phyloP scores from a whole-genome alignment of 2,888 invertebrate genomes.

The Pristionchus fissidentatus region DNA sequence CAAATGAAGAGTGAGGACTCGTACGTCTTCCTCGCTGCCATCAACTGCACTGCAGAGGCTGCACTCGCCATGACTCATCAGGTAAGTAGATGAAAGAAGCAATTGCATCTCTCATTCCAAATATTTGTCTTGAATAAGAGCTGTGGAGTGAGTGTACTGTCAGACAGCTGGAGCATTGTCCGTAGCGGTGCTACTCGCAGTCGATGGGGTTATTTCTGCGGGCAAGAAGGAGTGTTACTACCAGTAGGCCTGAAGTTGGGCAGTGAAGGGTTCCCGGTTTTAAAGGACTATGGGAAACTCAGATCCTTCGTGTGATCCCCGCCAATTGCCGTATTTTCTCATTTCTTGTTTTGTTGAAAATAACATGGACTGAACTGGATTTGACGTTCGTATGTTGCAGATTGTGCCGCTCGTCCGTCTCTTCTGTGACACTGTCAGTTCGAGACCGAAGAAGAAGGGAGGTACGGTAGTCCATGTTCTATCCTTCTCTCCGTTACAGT shows the following conservation, averaged over 20 bases:
- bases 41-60: conserved; percentile 68
- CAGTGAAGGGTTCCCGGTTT: too few relatives aligned
- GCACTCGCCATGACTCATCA: conserved; percentile 46
- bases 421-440: background rate
- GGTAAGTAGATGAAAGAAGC: background rate
- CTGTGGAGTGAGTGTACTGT: background rate
- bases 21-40: conserved; percentile 68
- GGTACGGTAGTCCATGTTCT: background rate
- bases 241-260: too few relatives aligned
- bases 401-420: background rate
- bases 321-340: too few relatives aligned
- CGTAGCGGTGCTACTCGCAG: background rate
- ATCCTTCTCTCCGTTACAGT: too few relatives aligned
- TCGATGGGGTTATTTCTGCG: too few relatives aligned
- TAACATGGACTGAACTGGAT: too few relatives aligned
- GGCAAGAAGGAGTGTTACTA: too few relatives aligned
- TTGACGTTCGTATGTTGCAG: background rate
- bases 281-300: too few relatives aligned
- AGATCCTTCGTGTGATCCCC: too few relatives aligned
- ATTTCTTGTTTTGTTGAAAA: too few relatives aligned
- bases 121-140: background rate
- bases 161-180: background rate
- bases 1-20: conserved; percentile 60
- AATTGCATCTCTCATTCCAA: too few relatives aligned
- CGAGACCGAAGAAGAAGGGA: background rate